Evolutionary conservation across 2,797 vertebrate species (phyloP), one percentile per base, ranked within the genome.

Genomic region (Cyprinella venusta): DNA sequence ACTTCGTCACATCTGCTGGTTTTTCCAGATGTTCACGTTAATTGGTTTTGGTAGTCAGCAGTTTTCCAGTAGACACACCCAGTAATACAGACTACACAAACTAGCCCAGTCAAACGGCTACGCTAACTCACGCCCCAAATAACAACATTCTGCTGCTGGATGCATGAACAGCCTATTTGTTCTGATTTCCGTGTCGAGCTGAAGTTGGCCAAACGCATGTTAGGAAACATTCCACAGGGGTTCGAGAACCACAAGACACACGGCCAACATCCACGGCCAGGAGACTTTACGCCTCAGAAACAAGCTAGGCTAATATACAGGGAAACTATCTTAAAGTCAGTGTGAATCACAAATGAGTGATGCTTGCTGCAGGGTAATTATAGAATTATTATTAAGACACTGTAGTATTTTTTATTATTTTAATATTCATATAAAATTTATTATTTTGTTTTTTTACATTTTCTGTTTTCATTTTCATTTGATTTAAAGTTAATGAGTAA

Each of bases 101-200:
- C 71, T 52, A 81, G 48, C 40, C 45, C 64, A 80, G 61, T 85
- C 18, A 48, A 86, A 75, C 21, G 15, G 50, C 69, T 50, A n/a
- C 15, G 79, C 80, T 80, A 65, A 76, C 63, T 82, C 74, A 76
- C 82, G 6, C 83, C 86, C 83, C n/a, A 38, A 67, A 63, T 71
- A 87, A 59, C 86, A 85, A 72, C 83, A 87, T 59, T 80, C 69
- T 38, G 61, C 61, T 21, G 24, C 82, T 70, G 61, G 24, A 67
- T n/a, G 70, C 24, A 42, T 87, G 86, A 87, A 87, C 76, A 54
- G 71, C 5, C 76, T 52, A 33, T 85, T 77, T 87, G 86, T 87
- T 33, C 26, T 7, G 38, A 67, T 70, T 52, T 70, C 85, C 13
- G 5, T 40, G 15, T 38, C 71, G 71, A 64, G 72, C 78, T 56